Evolutionary conservation across 2,888 invertebrate genomes (phyloP), one percentile per base, ranked within the genome.

Genomic region (Cordilura impudica): DNA sequence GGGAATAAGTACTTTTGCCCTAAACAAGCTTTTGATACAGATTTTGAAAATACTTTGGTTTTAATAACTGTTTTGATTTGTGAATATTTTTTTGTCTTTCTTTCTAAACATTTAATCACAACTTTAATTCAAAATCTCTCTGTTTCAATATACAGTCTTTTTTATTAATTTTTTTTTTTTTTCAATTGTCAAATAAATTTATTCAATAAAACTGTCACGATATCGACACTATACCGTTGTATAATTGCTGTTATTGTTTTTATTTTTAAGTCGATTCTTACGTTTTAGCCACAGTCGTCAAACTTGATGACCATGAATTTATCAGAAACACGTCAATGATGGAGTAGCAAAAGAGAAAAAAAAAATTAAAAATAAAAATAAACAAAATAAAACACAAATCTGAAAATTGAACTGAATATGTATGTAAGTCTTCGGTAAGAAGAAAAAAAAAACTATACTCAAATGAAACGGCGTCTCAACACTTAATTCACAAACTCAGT

Each of bases 151-250:
- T 58, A 39, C 12, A 4, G n/a, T 54, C 4, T 12, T 26, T 54
- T 26, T 6, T 14, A 31, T 56, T 8, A 8, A 8, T 29, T 29
- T 29, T 31, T 65, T 63, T 65, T 53, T 72, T 60, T 60, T 63
- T 58, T 61, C 63, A 71, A 80, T 75, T 71, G 56, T 67, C 72
- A 72, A 72, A 76, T 71, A 80, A 78, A 80, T 76, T 76, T 71
- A 81, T 82, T 82, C 78, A 82, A 81, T 82, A 81, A 82, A 82
- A 81, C 76, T 82, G 82, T 81, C 82, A 81, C 81, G 82, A 82
- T 77, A 81, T 76, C 81, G 76, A 80, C 72, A 76, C 76, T 66
- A 56, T 67, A 66, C 26, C 61, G 56, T 71, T 66, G 78, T 67
- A 31, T 67, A 66, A 49, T 58, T 21, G 39, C 18, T 60, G 60